A percentile compares a stretch with the other conserved stretches of the same genome.
Evolutionary conservation across 2,888 invertebrate species (phyloP).

Genomic region (Rhabditoides inermis): DNA sequence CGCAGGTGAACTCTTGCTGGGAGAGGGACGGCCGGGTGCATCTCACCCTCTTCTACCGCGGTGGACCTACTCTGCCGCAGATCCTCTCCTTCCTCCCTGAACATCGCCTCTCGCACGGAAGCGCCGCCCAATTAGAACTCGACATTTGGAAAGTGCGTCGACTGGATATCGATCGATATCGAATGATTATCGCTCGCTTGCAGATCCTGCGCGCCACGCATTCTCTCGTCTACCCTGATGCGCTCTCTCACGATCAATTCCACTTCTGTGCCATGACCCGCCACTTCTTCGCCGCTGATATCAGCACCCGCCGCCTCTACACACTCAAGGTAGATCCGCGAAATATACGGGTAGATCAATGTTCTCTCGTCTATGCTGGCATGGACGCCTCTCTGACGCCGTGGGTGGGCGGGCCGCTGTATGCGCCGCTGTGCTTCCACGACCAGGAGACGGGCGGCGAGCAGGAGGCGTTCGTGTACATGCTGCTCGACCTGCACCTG

Average conservation of each 20-base stretch:
- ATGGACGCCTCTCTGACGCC: not conserved
- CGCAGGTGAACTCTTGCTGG: conserved; percentile 27
- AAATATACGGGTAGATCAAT: not conserved
- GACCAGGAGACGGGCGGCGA: conserved; percentile 20
- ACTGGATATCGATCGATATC: not conserved
- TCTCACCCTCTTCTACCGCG: conserved; percentile 20
- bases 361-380: not conserved
- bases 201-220: conserved; percentile 9
- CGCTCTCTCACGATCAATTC: conserved; percentile 30
- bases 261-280: conserved; percentile 33
- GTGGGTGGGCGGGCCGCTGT: conserved; percentile 24
- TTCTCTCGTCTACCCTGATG: conserved; percentile 13
- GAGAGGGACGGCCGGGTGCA: conserved; percentile 18
- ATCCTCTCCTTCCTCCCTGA: conserved; percentile 19
- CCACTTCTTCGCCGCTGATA: conserved; percentile 38
- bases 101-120: conserved; percentile 21
- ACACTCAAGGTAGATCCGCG: not conserved
- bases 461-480: conserved; percentile 33
- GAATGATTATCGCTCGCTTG: not conserved
- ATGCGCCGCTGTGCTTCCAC: conserved; percentile 25
- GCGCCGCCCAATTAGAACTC: conserved; percentile 29
- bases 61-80: conserved; percentile 31
- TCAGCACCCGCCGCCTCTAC: conserved; percentile 21
- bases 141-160: conserved; percentile 27
- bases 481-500: conserved; percentile 22